Evolutionary conservation across 1,140 invertebrate species (phyloP).

Genomic region (Drepana arcuata): DNA sequence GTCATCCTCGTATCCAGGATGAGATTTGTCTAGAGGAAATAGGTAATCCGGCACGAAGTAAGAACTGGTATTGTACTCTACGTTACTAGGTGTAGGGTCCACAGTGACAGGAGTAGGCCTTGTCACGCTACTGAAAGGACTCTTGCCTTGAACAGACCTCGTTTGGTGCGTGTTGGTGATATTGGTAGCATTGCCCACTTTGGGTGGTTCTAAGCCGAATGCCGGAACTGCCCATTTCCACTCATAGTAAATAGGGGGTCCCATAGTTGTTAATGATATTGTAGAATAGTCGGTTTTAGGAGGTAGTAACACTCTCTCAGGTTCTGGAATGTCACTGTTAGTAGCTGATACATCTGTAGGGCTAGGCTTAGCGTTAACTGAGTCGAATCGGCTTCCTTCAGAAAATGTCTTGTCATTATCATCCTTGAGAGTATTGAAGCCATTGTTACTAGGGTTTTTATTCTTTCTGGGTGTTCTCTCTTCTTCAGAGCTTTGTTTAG

Average conservation of each 20-base stretch:
- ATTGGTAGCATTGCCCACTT: conserved; percentile 33
- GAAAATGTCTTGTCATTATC: conserved; percentile 32
- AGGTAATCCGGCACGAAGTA: conserved; percentile 74
- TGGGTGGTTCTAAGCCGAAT: conserved; percentile 71
- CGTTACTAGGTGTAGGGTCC: conserved; percentile 33
- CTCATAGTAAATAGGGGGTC: conserved; percentile 75
- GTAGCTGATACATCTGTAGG: not conserved
- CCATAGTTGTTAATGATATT: conserved; percentile 68
- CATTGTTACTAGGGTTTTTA: conserved; percentile 40
- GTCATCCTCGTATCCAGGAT: conserved; percentile 71
- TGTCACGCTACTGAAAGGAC: conserved; percentile 36
- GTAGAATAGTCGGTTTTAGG: conserved; percentile 47
- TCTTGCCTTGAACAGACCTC: conserved; percentile 21
- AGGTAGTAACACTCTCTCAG: conserved; percentile 38
- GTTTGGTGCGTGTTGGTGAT: conserved; percentile 13
- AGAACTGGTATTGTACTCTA: conserved; percentile 54
- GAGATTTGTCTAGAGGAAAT: conserved; percentile 70
- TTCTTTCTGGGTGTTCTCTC: conserved; percentile 43
- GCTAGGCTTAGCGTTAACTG: conserved; percentile 37
- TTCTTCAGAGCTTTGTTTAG: conserved; percentile 51
- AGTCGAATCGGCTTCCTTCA: conserved; percentile 34
- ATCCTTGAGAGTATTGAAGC: conserved; percentile 35
- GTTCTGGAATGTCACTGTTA: conserved; percentile 16
- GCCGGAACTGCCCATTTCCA: conserved; percentile 77
- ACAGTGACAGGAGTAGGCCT: conserved; percentile 22